Evolutionary conservation across 92 coral and sea anemone genomes (phyloP), one percentile per base, ranked within the genome.

Genomic region (Ricordea florida): DNA sequence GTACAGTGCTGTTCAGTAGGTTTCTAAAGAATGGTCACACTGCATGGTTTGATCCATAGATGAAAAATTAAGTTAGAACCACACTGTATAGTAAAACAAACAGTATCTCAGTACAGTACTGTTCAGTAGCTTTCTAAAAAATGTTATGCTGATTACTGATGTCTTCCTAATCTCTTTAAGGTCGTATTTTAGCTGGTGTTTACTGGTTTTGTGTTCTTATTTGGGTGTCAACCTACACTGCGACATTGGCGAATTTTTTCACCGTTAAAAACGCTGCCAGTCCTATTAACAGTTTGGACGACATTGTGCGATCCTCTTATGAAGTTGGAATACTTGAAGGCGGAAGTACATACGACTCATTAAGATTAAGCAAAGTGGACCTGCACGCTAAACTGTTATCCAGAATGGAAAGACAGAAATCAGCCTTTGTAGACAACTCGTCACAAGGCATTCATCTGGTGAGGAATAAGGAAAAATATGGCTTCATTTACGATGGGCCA

Each of bases 151-250:
- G n/a, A n/a, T n/a, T n/a, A n/a, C n/a, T n/a, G n/a, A n/a, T n/a
- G n/a, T n/a, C n/a, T n/a, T n/a, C n/a, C n/a, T n/a, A n/a, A n/a
- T n/a, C n/a, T 37, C 44, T n/a, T 37, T 37, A 8, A 37, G 75
- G 75, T 27, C 46, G 50, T 27, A 34, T 67, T 67, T 9, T 67
- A 25, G 75, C 75, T 7, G 75, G 57, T 1, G 57, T 44, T 2
- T 67, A 45, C 57, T 67, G 75, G 75, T 43, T 67, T 45, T 26
- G 57, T 1, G 60, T 53, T 2, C 46, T 57, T 10, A 67, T 67
- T 10, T 67, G 46, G 28, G 44, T 67, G 10, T 34, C 75, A 1
- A 67, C 75, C 14, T 67, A 67, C 23, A 67, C 75, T 4, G 75
- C 75, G 2, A 67, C 45, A 6, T 21, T 67, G 0, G 75, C 64